Percentiles rank a stretch among this genome's conserved stretches.
These are phyloP conservation scores for Diarsia mendica DNA, from an alignment of 2,888 invertebrate species.

Conservation along the genomic window DNA sequence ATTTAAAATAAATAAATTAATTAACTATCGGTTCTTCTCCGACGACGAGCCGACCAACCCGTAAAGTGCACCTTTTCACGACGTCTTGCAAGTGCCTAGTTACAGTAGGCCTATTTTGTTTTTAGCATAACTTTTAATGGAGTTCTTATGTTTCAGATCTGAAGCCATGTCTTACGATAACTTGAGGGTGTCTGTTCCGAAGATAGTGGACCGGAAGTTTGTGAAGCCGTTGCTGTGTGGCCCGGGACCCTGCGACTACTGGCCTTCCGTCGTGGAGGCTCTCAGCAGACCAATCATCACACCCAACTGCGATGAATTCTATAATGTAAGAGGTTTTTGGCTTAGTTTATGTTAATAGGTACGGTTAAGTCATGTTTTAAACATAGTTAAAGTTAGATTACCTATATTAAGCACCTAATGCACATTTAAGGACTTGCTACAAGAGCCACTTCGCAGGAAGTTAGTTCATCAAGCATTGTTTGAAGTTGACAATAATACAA, in stretches of 20 bases:
- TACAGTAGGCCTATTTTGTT: too few species aligned
- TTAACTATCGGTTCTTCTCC: too few species aligned
- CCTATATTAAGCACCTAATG: not conserved
- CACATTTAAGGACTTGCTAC: not conserved
- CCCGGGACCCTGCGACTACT: constrained; percentile 82
- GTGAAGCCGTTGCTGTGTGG: constrained; percentile 81
- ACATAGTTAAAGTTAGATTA: not conserved
- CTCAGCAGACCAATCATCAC: constrained; percentile 76
- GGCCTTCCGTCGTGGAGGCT: constrained; percentile 82
- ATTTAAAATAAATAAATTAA: too few species aligned
- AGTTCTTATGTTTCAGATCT: constrained; percentile 15
- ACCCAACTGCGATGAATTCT: constrained; percentile 81
- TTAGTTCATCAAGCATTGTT: not conserved
- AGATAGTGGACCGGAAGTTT: constrained; percentile 77
- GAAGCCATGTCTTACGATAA: constrained; percentile 69
- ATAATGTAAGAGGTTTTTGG: constrained; percentile 72
- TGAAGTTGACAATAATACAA: not conserved
- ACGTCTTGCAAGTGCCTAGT: too few species aligned
- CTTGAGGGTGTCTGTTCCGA: constrained; percentile 75
- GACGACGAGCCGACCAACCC: too few species aligned
- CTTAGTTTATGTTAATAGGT: not conserved
- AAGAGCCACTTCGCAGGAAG: not conserved
- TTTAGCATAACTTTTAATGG: too few species aligned
- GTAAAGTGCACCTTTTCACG: too few species aligned
- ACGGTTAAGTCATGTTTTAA: not conserved